Conservation (phyloP, 92 coral and sea anemone species). For the Phymanthus crucifer region DNA sequence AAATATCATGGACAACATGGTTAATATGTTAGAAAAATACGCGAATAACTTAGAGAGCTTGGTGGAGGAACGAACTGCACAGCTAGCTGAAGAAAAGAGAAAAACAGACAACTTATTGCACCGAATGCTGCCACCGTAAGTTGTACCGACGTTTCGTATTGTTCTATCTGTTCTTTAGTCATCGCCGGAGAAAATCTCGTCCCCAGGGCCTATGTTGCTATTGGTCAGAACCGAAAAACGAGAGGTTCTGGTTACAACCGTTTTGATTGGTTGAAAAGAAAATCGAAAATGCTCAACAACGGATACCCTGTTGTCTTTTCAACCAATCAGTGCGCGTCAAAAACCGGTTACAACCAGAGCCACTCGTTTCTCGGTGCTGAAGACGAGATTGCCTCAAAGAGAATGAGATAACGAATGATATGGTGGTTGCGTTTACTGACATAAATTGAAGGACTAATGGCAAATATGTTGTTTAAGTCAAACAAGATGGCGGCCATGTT, state of each 20-base stretch:
- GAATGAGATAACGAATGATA: too few relatives aligned
- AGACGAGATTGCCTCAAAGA: not conserved
- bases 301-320: not conserved
- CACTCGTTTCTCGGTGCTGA: too few relatives aligned
- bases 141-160: too few relatives aligned
- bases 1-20: slow-evolving; percentile 98
- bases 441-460: not conserved
- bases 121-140: slow-evolving; percentile 98
- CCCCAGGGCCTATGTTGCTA: too few relatives aligned
- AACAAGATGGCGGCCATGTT: too few relatives aligned
- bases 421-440: not conserved
- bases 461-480: not conserved
- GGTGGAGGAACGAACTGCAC: slow-evolving; percentile 93
- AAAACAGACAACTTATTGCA: slow-evolving; percentile 88
- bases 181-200: too few relatives aligned
- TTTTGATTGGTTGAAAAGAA: too few relatives aligned
- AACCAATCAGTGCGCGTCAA: not conserved
- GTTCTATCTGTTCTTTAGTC: too few relatives aligned
- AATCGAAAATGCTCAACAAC: too few relatives aligned
- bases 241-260: too few relatives aligned
- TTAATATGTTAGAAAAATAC: slow-evolving; percentile 94
- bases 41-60: slow-evolving; percentile 94
- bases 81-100: slow-evolving; percentile 92
- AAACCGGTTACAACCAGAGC: too few relatives aligned
- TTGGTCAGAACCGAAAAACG: too few relatives aligned